Conservation (phyloP, 2,113 vertebrate genomes). For the Gallinago jamesoni region DNA sequence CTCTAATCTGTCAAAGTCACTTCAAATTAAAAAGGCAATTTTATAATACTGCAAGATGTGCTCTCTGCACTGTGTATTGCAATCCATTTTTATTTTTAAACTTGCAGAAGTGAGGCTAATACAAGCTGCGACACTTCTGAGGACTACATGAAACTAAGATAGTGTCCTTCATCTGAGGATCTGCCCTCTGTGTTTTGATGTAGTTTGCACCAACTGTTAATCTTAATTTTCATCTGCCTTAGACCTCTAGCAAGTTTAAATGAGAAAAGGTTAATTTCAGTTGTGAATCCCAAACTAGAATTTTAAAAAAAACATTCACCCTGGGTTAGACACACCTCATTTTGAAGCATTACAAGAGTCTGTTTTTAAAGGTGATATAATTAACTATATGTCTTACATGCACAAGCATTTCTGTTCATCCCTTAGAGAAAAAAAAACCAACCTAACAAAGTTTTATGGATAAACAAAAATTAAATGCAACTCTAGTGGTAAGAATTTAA, state of each 20-base stretch:
- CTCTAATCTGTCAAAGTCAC: background rate
- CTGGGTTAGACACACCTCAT: background rate
- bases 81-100: conserved; percentile 10
- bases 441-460: background rate
- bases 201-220: background rate
- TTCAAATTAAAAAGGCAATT: background rate
- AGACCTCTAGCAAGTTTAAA: background rate
- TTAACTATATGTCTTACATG: background rate
- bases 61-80: background rate
- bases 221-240: background rate
- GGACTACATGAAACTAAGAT: background rate
- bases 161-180: background rate
- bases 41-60: background rate
- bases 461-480: background rate
- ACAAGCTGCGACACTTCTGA: background rate
- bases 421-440: background rate
- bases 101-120: background rate
- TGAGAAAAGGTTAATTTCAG: background rate
- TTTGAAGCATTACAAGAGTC: background rate
- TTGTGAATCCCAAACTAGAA: background rate
- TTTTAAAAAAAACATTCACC: background rate
- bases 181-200: background rate
- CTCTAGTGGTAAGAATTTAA: background rate
- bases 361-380: background rate
- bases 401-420: background rate